These are phyloP conservation scores for Platalea minor DNA, from an alignment of 2,797 vertebrate genomes.

Conservation along the genomic window DNA sequence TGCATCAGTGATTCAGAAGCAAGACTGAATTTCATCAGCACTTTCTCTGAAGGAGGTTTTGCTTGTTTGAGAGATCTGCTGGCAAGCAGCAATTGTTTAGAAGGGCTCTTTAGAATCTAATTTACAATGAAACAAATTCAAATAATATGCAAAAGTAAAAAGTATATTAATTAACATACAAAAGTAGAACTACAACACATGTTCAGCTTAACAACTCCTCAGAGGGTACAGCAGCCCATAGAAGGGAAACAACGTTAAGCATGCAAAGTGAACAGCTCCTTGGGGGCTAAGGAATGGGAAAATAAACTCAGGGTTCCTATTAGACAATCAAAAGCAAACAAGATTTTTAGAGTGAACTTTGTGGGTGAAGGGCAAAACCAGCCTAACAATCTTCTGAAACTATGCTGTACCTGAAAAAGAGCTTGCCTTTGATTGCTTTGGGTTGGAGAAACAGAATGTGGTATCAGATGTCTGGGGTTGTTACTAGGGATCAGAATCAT, in stretches of 20 bases:
- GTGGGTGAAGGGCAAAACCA: background rate
- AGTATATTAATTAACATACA: slow-evolving; percentile 73
- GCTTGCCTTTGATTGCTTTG: background rate
- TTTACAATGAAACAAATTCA: slow-evolving; percentile 64
- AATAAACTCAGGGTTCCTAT: slow-evolving; percentile 9
- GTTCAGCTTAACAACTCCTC: slow-evolving; percentile 63
- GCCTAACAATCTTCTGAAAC: background rate
- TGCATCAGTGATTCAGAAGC: slow-evolving; percentile 11
- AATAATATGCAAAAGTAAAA: slow-evolving; percentile 69
- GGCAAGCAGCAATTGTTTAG: slow-evolving; percentile 21
- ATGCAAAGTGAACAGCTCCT: slow-evolving; percentile 22
- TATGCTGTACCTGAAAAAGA: background rate
- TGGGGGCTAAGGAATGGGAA: background rate
- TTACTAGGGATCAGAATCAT: background rate
- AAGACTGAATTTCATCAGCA: slow-evolving; percentile 22
- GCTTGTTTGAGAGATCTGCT: slow-evolving; percentile 1
- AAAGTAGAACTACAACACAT: slow-evolving; percentile 48
- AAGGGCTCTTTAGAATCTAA: slow-evolving; percentile 38
- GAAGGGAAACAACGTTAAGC: background rate
- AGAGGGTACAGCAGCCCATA: slow-evolving; percentile 31
- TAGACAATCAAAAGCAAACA: slow-evolving; percentile 37
- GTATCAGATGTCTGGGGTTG: background rate
- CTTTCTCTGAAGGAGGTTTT: slow-evolving; percentile 33
- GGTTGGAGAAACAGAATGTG: background rate
- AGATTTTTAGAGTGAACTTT: background rate